Base-by-base conservation (phyloP, 2,113 vertebrate species). In the Microcebus griseorufus region DNA sequence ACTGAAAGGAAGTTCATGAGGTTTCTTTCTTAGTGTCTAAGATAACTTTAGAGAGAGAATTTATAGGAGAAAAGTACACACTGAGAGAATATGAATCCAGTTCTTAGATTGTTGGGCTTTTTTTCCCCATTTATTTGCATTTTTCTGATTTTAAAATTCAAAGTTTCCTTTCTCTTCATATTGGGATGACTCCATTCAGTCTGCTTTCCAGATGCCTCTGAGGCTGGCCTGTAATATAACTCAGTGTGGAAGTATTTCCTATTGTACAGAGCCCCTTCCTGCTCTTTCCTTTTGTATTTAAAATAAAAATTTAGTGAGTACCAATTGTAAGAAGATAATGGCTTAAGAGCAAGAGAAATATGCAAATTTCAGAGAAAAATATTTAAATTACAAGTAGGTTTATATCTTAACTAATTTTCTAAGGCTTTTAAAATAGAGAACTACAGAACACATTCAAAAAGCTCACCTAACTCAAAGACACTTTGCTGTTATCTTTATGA, bases 111-210 rank as follows among this genome's bases (percentile, higher is more conserved):
- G 72, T 64, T 93, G 42, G 12, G 3, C n/a, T 58, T 1, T 34
- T 64, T 72, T 62, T 27, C n/a, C n/a, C 34, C 12, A 86, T 3
- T 90, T 75, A 69, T 78, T 20, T 88, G 55, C 6, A 69, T 91
- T 95, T 96, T 95, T 75, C 39, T 60, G 22, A 85, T 69, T 94
- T 96, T 93, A 53, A 92, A 92, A 91, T 78, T 95, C 45, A 64
- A 69, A 78, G 13, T 69, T 93, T 87, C 67, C 65, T 90, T 80
- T 79, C 32, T 75, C 34, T 90, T 96, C 4, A 5, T 39, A 58
- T 69, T 78, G 62, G 12, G 42, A 60, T 72, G 67, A 75, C 23
- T 88, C 16, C 58, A 45, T 73, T 79, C 42, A 80, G 23, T 78
- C 85, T 93, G n/a, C 42, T 95, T 73, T 69, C 62, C 69, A 94